phyloP scores from a whole-genome alignment of 2,797 vertebrate genomes.

The Scomberomorus guttatus region DNA sequence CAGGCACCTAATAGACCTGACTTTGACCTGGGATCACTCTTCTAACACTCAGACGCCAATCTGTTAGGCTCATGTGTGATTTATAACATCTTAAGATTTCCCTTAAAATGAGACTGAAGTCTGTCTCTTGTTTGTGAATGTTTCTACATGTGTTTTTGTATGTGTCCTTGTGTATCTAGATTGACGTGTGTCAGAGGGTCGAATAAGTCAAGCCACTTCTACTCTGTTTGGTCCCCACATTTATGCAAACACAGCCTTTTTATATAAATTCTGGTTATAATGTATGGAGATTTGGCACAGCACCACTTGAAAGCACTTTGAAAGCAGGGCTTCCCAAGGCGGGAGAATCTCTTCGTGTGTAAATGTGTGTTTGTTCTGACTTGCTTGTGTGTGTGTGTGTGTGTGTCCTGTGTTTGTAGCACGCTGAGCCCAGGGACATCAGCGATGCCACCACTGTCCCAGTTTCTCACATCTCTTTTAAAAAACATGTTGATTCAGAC shows the following conservation, averaged over 20 bases:
- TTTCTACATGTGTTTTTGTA: background rate
- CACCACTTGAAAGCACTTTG: constrained; percentile 80
- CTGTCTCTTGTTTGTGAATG: background rate
- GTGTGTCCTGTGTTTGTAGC: constrained; percentile 75
- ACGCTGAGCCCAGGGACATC: constrained; percentile 82
- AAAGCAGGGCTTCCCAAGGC: constrained; percentile 74
- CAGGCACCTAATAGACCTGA: constrained; percentile 63
- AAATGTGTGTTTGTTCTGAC: constrained; percentile 71
- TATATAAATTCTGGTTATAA: constrained; percentile 82
- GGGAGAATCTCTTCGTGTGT: constrained; percentile 60
- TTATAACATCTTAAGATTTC: constrained; percentile 2
- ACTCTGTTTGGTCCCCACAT: constrained; percentile 68
- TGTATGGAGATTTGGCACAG: constrained; percentile 80
- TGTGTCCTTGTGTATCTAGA: background rate
- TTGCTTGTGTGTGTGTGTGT: constrained; percentile 38
- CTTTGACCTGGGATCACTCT: constrained; percentile 59
- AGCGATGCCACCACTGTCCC: constrained; percentile 83
- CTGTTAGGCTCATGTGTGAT: constrained; percentile 25
- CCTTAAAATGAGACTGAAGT: background rate
- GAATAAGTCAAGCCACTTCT: constrained; percentile 66
- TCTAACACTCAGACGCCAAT: constrained; percentile 48
- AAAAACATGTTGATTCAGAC: constrained; percentile 85
- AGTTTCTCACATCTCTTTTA: constrained; percentile 81
- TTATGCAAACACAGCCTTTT: constrained; percentile 83
- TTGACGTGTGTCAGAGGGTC: constrained; percentile 29